Percentiles rank a stretch among this genome's conserved stretches.
These are phyloP conservation scores for Diarsia mendica DNA, from an alignment of 2,888 invertebrate species.

Conservation along the genomic window DNA sequence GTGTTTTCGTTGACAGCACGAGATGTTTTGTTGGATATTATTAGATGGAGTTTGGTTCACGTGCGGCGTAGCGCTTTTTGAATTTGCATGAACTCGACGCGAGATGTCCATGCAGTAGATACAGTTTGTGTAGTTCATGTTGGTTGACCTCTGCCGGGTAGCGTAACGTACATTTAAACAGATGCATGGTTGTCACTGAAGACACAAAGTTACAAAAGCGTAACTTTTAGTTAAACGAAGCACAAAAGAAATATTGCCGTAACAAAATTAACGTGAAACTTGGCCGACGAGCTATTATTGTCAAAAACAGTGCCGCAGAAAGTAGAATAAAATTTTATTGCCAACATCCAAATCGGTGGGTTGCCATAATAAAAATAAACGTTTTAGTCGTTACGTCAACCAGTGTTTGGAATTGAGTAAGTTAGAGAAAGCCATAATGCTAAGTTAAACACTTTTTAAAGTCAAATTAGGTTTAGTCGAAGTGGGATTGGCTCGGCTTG, in stretches of 20 bases:
- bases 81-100: slow-evolving; percentile 61
- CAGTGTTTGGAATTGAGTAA: slow-evolving; percentile 68
- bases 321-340: slow-evolving; percentile 66
- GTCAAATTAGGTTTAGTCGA: slow-evolving; percentile 63
- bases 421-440: slow-evolving; percentile 66
- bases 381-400: slow-evolving; percentile 68
- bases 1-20: slow-evolving; percentile 59
- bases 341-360: slow-evolving; percentile 65
- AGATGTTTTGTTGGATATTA: slow-evolving; percentile 55
- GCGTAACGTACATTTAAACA: slow-evolving; percentile 4
- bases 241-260: slow-evolving; percentile 25
- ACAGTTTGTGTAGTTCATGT: slow-evolving; percentile 41
- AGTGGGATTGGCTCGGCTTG: slow-evolving; percentile 52
- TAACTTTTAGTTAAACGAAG: slow-evolving; percentile 22
- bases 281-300: slow-evolving; percentile 62
- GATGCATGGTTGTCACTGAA: slow-evolving; percentile 36
- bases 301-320: slow-evolving; percentile 65
- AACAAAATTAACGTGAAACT: slow-evolving; percentile 62
- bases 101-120: slow-evolving; percentile 38
- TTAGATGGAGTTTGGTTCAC: slow-evolving; percentile 55
- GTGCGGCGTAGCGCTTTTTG: slow-evolving; percentile 56
- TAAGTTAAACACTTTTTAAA: slow-evolving; percentile 70
- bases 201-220: neutral
- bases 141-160: slow-evolving; percentile 30
- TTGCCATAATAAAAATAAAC: slow-evolving; percentile 72